phyloP scores from a whole-genome alignment of 2,888 invertebrate genomes.

The Trileptium ribeirensis region DNA sequence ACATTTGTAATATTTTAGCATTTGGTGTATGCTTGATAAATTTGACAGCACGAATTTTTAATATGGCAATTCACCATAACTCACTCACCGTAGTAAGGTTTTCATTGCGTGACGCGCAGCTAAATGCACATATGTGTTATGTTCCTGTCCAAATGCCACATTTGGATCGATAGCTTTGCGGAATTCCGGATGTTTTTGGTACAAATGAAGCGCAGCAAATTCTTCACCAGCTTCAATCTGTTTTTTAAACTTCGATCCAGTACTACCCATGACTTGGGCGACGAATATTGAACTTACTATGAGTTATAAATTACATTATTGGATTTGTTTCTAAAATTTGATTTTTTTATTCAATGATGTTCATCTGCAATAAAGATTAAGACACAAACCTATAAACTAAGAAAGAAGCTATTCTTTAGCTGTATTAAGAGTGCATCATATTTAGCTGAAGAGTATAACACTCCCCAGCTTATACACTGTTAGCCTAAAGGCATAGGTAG shows the following conservation, averaged over 20 bases:
- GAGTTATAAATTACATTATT: background rate
- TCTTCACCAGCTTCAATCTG: slow-evolving; percentile 66
- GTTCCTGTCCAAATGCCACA: slow-evolving; percentile 63
- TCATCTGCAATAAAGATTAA: too few relatives aligned
- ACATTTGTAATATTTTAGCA: too few relatives aligned
- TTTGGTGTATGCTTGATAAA: too few relatives aligned
- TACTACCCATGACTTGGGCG: slow-evolving; percentile 68
- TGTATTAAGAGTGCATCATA: too few relatives aligned
- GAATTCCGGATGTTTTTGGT: slow-evolving; percentile 62
- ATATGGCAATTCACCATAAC: too few relatives aligned
- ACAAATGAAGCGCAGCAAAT: slow-evolving; percentile 64
- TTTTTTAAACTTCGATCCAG: slow-evolving; percentile 65
- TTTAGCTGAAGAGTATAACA: too few relatives aligned
- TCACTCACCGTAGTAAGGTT: slow-evolving; percentile 58
- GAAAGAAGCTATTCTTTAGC: too few relatives aligned
- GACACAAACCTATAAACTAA: too few relatives aligned
- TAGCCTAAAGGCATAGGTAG: too few relatives aligned
- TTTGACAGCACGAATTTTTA: too few relatives aligned
- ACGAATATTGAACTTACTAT: background rate
- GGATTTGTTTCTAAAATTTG: background rate
- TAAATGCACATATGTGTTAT: slow-evolving; percentile 64
- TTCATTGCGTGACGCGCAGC: slow-evolving; percentile 64
- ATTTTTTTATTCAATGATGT: too few relatives aligned
- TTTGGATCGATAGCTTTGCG: slow-evolving; percentile 63
- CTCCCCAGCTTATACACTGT: too few relatives aligned